These are phyloP conservation scores for Chunga burmeisteri DNA, from an alignment of 2,113 vertebrate genomes.

Conservation along the genomic window DNA sequence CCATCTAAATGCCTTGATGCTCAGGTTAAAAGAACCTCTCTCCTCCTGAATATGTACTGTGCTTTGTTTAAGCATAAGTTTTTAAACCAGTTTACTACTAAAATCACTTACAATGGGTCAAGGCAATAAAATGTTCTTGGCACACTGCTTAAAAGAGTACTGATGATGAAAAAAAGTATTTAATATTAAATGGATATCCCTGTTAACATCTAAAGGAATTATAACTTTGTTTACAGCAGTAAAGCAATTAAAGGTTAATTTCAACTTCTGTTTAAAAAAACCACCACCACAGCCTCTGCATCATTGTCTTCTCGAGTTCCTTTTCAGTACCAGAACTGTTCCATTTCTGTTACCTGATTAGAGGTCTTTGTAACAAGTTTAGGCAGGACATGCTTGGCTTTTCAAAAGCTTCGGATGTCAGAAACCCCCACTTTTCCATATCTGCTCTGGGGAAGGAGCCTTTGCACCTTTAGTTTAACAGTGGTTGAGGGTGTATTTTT, in stretches of 20 bases:
- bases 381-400: constrained; percentile 36
- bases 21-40: neutral
- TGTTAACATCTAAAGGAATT: neutral
- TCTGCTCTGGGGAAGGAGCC: neutral
- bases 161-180: neutral
- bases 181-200: neutral
- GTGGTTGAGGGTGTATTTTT: neutral
- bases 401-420: neutral
- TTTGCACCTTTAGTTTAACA: neutral
- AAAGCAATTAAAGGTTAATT: constrained; percentile 6
- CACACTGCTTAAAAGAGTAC: neutral
- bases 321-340: neutral
- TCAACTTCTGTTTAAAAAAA: neutral
- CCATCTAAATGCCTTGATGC: neutral
- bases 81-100: neutral
- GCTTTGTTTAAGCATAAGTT: neutral
- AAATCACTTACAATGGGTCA: neutral
- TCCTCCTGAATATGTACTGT: neutral
- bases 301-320: neutral
- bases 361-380: constrained; percentile 13
- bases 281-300: neutral
- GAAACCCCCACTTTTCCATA: neutral
- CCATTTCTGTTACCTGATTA: neutral
- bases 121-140: neutral
- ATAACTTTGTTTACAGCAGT: neutral